Evolutionary conservation across 2,888 invertebrate species (phyloP), one percentile per base, ranked within the genome.

Genomic region (Rosalia funebris): DNA sequence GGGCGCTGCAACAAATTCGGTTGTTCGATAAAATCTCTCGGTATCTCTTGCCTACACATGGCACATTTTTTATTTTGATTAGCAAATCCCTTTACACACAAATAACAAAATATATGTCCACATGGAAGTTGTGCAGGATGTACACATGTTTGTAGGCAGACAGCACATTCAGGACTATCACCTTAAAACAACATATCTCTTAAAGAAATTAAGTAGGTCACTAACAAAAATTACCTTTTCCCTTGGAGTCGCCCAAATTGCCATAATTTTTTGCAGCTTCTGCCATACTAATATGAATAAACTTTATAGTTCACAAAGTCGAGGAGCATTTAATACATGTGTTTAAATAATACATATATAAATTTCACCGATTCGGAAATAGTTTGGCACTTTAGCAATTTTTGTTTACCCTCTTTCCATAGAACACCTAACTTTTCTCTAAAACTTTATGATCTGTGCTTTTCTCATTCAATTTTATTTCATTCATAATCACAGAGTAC

Each of bases 121-220:
- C 97, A 98, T 0, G 96, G 96, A 45, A 98, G 84, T 75, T 91
- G 88, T 0, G 96, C 93, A n/a, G 97, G 97, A 82, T 96, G 93
- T 67, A 96, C 88, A 77, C 92, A 94, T 25, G 88, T 87, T 83
- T 96, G 95, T 52, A 97, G 85, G 77, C 97, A 98, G 37, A 98
- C 92, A 4, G 97, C 92, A 83, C 97, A 98, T 78, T 96, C 95
- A 46, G 84, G 79, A 32, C 72, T 61, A 57, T 76, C 73, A 36
- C 15, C 60, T 65, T n/a, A 31, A 59, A 55, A 52, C 44, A 56
- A n/a, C 5, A 17, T 15, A n/a, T 15, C 14, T 7, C 3, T 42
- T 16, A 4, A 17, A 7, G 15, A 42, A 4, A 15, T 10, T 1
- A 42, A 41, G 39, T 5, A 14, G n/a, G 1, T 14, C n/a, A 39